Conservation (phyloP, 2,888 invertebrate species). For the Clunio marinus region DNA sequence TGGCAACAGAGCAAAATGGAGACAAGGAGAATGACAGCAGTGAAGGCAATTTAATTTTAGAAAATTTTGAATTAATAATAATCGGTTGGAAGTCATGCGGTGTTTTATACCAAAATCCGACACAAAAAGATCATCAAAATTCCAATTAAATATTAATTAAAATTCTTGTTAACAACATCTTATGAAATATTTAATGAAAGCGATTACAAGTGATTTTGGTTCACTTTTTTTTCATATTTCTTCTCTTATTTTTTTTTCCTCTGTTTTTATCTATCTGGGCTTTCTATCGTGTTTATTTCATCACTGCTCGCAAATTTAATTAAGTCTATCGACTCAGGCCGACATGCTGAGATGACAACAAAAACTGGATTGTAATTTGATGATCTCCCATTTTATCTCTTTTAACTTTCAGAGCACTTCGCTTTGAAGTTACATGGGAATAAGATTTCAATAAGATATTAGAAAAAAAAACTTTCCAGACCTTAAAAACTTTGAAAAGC, state of each 20-base stretch:
- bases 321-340: neutral
- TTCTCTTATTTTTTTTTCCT: neutral
- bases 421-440: too few species aligned
- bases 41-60: too few species aligned
- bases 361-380: neutral
- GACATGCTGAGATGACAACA: neutral
- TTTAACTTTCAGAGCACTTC: too few species aligned
- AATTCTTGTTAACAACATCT: slow-evolving; percentile 19
- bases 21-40: too few species aligned
- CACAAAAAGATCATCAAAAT: neutral
- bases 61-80: too few species aligned
- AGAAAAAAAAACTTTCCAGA: too few species aligned
- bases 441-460: too few species aligned
- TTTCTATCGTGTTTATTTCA: too few species aligned
- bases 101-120: too few species aligned
- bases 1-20: too few species aligned
- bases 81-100: too few species aligned
- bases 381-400: neutral
- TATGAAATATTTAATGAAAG: neutral
- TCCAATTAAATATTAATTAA: slow-evolving; percentile 31
- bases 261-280: too few species aligned
- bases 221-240: neutral
- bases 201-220: slow-evolving; percentile 20
- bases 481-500: neutral
- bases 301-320: neutral